These are phyloP conservation scores for Elaphurus davidianus DNA, from an alignment of 2,113 vertebrate genomes.

Conservation along the genomic window DNA sequence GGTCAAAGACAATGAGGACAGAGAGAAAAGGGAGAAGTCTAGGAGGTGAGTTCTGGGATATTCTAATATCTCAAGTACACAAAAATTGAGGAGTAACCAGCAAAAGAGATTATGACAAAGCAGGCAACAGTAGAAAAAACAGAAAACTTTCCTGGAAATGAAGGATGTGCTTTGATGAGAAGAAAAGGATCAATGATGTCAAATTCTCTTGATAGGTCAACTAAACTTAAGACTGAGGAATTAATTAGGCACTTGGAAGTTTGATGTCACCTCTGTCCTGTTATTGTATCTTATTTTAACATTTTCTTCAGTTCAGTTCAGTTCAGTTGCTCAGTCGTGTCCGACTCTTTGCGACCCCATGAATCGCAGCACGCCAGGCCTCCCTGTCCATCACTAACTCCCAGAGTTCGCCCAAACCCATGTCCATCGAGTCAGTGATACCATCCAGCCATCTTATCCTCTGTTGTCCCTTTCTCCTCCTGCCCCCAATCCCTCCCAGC, in stretches of 20 bases:
- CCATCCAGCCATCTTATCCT: background rate
- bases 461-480: accelerated
- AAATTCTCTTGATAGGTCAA: background rate
- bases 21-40: background rate
- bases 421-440: background rate
- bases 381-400: background rate
- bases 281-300: background rate
- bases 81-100: background rate
- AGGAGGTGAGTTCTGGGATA: background rate
- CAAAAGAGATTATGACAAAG: background rate
- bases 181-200: background rate
- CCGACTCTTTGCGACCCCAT: background rate
- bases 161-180: background rate
- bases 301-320: background rate
- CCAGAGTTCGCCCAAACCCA: background rate
- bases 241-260: background rate
- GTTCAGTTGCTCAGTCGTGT: background rate
- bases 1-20: background rate
- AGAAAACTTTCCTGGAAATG: background rate
- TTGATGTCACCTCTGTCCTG: background rate
- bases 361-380: accelerated
- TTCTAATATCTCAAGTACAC: background rate
- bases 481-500: background rate
- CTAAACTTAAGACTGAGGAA: background rate
- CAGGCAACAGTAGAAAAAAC: background rate